Percentiles rank a stretch among this genome's conserved stretches.
phyloP scores from a whole-genome alignment of 2,797 vertebrate genomes.

The Sebastes nivosus region DNA sequence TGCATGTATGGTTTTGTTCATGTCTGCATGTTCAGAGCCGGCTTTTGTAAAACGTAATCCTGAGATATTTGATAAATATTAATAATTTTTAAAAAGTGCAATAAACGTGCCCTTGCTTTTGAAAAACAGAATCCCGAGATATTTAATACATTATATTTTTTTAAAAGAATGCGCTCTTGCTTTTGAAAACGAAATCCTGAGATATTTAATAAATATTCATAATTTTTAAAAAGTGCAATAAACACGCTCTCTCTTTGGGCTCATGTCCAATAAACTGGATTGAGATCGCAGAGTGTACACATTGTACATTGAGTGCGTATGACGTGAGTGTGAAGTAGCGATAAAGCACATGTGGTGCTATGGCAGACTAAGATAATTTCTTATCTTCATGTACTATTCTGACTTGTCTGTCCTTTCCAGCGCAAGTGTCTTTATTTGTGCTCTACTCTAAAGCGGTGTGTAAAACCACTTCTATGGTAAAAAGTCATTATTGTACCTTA shows the following conservation, averaged over 20 bases:
- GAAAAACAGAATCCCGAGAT: no score
- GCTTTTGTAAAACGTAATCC: background rate
- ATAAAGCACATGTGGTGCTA: conserved; percentile 30
- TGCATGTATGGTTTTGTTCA: background rate
- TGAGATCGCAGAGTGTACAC: conserved; percentile 20
- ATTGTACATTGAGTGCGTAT: conserved; percentile 9
- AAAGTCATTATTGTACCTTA: background rate
- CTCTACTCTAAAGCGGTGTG: background rate
- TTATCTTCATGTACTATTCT: conserved; percentile 63
- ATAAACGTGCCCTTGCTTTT: no score
- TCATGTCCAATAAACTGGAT: background rate
- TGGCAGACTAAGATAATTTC: conserved; percentile 57
- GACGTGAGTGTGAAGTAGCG: conserved; percentile 1
- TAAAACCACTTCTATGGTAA: background rate
- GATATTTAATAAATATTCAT: no score
- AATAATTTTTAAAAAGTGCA: background rate
- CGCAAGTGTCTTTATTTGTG: conserved; percentile 3
- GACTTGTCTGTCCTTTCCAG: conserved; percentile 31
- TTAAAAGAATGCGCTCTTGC: no score
- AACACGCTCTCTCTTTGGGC: background rate
- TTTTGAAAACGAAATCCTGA: no score
- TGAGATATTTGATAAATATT: background rate
- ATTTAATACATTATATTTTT: no score
- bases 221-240: background rate
- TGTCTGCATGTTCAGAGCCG: conserved; percentile 5